phyloP scores from a whole-genome alignment of 2,888 invertebrate species.

The Apantesis nais region DNA sequence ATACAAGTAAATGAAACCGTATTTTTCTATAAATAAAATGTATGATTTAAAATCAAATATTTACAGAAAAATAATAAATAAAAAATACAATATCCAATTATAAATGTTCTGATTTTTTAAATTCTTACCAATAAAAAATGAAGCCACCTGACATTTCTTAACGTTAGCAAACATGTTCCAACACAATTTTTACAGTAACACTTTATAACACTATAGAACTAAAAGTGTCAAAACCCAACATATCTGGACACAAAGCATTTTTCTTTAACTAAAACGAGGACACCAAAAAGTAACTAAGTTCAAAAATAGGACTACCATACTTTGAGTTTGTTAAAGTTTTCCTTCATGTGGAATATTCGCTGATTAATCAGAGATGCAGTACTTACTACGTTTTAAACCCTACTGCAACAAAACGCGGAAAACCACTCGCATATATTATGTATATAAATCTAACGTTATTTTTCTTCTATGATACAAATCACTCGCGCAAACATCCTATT shows the following conservation, averaged over 20 bases:
- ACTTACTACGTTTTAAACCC: constrained; percentile 41
- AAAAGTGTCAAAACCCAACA: constrained; percentile 51
- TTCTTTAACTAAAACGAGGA: constrained; percentile 39
- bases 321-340: constrained; percentile 62
- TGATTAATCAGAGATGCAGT: constrained; percentile 40
- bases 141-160: constrained; percentile 63
- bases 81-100: no score
- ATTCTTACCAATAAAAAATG: constrained; percentile 73
- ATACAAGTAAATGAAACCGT: not conserved
- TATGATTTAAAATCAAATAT: not conserved
- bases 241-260: constrained; percentile 59
- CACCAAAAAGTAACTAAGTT: constrained; percentile 16
- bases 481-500: constrained; percentile 16
- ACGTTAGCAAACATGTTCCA: constrained; percentile 61
- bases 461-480: constrained; percentile 29
- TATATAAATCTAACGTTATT: constrained; percentile 23
- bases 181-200: constrained; percentile 32
- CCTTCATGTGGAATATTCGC: constrained; percentile 42
- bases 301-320: constrained; percentile 64
- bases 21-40: not conserved
- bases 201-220: constrained; percentile 42
- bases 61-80: not conserved
- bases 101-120: not conserved
- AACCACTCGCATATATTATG: constrained; percentile 33
- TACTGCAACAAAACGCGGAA: constrained; percentile 47